Percentiles rank a stretch among this genome's conserved stretches.
These are phyloP conservation scores for Drosophila orosa DNA, from an alignment of 1,140 invertebrate species.

Conservation along the genomic window DNA sequence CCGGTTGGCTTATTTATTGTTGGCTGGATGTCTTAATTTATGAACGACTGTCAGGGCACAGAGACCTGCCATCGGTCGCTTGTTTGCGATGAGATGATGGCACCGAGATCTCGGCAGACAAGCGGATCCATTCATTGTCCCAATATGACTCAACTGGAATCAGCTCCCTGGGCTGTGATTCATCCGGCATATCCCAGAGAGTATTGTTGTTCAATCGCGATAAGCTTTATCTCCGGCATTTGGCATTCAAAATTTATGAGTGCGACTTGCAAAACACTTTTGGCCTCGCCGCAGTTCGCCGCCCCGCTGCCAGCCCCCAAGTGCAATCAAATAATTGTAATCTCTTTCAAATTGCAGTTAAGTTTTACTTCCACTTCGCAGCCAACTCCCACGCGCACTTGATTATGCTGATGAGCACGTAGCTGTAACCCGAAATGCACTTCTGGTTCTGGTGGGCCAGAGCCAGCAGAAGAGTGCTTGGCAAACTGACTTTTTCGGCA, in stretches of 20 bases:
- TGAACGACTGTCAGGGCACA: conserved; percentile 65
- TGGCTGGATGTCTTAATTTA: conserved; percentile 77
- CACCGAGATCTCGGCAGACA: conserved; percentile 27
- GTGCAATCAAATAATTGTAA: conserved; percentile 80
- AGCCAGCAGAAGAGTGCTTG: conserved; percentile 59
- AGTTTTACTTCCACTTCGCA: conserved; percentile 51
- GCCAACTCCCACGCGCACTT: conserved; percentile 24
- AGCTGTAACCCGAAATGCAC: conserved; percentile 65
- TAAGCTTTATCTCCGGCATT: conserved; percentile 57
- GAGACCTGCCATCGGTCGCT: conserved; percentile 40
- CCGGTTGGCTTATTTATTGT: conserved; percentile 73
- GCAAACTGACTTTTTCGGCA: conserved; percentile 69
- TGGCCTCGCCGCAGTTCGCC: conserved; percentile 15
- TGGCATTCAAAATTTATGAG: conserved; percentile 68
- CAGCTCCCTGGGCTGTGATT: conserved; percentile 21
- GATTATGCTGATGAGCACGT: conserved; percentile 78
- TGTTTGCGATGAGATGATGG: conserved; percentile 37
- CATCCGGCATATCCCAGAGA: conserved; percentile 37
- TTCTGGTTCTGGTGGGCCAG: conserved; percentile 63
- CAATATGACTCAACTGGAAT: conserved; percentile 32
- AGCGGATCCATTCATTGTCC: conserved; percentile 52
- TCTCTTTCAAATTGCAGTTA: conserved; percentile 73
- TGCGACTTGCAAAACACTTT: conserved; percentile 59
- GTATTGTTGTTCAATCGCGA: conserved; percentile 67
- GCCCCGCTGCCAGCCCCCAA: conserved; percentile 23